Percentiles rank a stretch among this genome's conserved stretches.
phyloP scores from a whole-genome alignment of 2,797 vertebrate genomes.

The Eulemur mongoz region DNA sequence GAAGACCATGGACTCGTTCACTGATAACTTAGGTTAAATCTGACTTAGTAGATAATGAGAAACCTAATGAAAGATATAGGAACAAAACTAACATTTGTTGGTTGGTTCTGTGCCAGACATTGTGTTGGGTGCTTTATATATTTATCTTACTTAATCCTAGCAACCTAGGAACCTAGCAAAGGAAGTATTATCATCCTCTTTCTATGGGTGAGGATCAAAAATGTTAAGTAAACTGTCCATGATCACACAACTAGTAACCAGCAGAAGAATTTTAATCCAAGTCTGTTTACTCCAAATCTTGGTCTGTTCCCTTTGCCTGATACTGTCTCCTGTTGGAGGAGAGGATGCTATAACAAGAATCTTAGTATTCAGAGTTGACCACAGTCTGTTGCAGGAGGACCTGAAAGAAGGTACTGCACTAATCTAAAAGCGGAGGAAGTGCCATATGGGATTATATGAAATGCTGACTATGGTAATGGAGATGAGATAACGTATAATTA shows the following conservation, averaged over 20 bases:
- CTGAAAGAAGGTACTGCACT: neutral
- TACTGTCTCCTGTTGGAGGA: neutral
- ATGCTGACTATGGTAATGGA: neutral
- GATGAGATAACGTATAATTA: neutral
- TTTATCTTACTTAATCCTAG: neutral
- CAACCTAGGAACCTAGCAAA: neutral
- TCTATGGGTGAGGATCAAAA: neutral
- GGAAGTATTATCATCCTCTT: neutral
- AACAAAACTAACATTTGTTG: neutral
- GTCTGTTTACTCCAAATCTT: neutral
- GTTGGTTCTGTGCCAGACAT: neutral
- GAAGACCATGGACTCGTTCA: neutral
- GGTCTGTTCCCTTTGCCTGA: neutral
- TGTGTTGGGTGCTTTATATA: neutral
- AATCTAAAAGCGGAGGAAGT: neutral
- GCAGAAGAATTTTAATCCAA: conserved; percentile 12
- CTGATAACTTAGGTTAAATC: neutral
- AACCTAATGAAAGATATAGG: neutral
- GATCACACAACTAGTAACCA: neutral
- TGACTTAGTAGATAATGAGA: neutral
- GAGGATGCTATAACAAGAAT: neutral
- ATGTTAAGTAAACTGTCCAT: neutral
- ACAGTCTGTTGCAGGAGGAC: neutral
- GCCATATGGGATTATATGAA: neutral
- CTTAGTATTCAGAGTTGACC: neutral